Base-by-base conservation (phyloP, 2,888 invertebrate genomes). In the Anoplius nigerrimus region DNA sequence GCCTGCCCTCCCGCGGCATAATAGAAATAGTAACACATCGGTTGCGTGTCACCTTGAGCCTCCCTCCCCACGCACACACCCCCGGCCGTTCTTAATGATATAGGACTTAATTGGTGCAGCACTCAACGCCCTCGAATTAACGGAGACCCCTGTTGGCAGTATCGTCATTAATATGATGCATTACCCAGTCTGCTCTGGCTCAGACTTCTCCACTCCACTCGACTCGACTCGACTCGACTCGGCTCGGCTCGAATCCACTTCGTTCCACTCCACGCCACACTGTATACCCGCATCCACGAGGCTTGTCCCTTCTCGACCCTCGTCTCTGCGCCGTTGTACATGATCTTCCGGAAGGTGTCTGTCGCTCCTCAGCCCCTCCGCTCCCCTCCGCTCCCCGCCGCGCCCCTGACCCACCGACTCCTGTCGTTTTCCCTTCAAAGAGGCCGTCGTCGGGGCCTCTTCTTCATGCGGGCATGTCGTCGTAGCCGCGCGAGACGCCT, bases 131-230 rank as follows among this genome's bases (percentile, higher is more conserved):
- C 75, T 76, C 63, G 81, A 79, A 79, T 76, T 74, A 79, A 79
- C 76, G 76, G 63, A 52, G 71, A 72, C 69, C 65, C 73, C 60
- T 61, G 68, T 66, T 68, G 72, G 70, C 68, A 51, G 78, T 69
- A 62, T 74, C 80, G 72, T 80, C 78, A 80, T 80, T 80, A 80
- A 80, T 80, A 78, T 76, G 80, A 82, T 82, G 80, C 76, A 80
- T 80, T 80, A 76, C 77, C 70, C 66, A 63, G 64, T 68, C 68
- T 56, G 58, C 67, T 62, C 69, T 45, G 57, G 61, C 69, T 71
- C 76, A 78, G 80, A 80, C 72, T 72, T 74, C 74, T 79, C 74
- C 18, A 48, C 48, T 52, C 27, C 69, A 67, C 72, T 67, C 21
- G 18, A 21, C 57, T 34, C 18, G 3, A 56, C 65, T 71, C 66